phyloP scores from a whole-genome alignment of 2,113 vertebrate species.

The Pelecanus crispus region DNA sequence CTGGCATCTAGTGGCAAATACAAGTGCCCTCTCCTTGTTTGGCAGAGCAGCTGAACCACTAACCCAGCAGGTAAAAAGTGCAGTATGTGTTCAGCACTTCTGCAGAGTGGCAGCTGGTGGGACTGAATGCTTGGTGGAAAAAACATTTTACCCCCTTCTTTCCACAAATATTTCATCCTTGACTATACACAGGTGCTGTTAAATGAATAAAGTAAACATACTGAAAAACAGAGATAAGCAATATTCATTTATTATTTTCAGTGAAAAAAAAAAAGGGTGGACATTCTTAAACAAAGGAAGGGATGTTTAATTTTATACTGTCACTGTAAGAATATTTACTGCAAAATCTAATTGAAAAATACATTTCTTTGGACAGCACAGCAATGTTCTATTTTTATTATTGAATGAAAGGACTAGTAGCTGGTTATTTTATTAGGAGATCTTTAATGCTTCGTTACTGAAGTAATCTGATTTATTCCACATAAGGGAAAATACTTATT shows the following conservation, averaged over 20 bases:
- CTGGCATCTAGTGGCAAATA: constrained; percentile 15
- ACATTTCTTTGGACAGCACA: neutral
- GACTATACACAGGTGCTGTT: neutral
- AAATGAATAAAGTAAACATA: constrained; percentile 5
- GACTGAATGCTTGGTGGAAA: neutral
- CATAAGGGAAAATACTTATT: neutral
- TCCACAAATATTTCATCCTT: neutral
- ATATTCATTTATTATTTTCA: neutral
- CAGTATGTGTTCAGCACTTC: neutral
- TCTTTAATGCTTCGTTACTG: neutral
- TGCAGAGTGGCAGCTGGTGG: neutral
- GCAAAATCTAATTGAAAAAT: neutral
- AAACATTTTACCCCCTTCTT: neutral
- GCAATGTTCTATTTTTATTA: neutral
- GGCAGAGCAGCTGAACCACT: neutral
- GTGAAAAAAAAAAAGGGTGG: neutral
- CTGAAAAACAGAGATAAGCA: neutral
- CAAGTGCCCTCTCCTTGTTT: neutral
- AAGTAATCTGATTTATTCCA: constrained; percentile 1
- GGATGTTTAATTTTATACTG: neutral
- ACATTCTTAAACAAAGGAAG: neutral
- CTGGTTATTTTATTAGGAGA: neutral
- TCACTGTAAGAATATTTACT: neutral
- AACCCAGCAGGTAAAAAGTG: neutral
- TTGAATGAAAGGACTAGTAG: neutral